A percentile compares a stretch with the other conserved stretches of the same genome.
Evolutionary conservation across 2,797 vertebrate species (phyloP).

Genomic region (Sebastes vulpes): DNA sequence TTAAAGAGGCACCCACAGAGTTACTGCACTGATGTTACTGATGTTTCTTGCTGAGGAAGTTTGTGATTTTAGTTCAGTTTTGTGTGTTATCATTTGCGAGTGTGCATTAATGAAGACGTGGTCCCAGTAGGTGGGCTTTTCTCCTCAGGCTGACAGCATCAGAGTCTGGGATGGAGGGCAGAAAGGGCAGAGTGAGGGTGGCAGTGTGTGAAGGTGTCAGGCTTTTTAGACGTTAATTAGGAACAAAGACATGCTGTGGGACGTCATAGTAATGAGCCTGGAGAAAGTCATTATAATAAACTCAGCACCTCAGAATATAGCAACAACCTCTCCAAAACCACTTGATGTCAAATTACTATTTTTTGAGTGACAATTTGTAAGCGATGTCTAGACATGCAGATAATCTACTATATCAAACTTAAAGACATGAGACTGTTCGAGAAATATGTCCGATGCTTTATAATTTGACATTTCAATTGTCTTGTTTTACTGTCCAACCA

Average conservation of each 20-base stretch:
- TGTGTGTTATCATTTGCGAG: conserved; percentile 1
- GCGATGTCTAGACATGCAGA: neutral
- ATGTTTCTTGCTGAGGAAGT: neutral
- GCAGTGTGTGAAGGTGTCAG: conserved; percentile 34
- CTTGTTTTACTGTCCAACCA: neutral
- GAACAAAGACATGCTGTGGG: neutral
- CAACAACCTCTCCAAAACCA: neutral
- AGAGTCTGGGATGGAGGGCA: conserved; percentile 20
- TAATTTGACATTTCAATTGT: neutral
- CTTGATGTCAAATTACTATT: neutral
- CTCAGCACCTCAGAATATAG: neutral
- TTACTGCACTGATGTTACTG: neutral
- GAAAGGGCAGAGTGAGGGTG: conserved; percentile 15
- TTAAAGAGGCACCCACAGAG: neutral
- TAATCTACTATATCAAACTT: neutral
- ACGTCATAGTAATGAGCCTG: conserved; percentile 32
- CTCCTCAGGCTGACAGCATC: conserved; percentile 16
- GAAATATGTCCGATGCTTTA: neutral
- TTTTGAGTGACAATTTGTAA: neutral
- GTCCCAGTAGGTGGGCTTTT: conserved; percentile 29
- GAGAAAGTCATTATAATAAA: conserved; percentile 27
- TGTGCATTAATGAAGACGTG: conserved; percentile 27
- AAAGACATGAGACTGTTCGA: neutral
- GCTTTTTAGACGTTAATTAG: conserved; percentile 61
- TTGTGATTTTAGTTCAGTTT: neutral